These are phyloP conservation scores for Heliconius himera DNA, from an alignment of 1,140 invertebrate species.

Conservation along the genomic window DNA sequence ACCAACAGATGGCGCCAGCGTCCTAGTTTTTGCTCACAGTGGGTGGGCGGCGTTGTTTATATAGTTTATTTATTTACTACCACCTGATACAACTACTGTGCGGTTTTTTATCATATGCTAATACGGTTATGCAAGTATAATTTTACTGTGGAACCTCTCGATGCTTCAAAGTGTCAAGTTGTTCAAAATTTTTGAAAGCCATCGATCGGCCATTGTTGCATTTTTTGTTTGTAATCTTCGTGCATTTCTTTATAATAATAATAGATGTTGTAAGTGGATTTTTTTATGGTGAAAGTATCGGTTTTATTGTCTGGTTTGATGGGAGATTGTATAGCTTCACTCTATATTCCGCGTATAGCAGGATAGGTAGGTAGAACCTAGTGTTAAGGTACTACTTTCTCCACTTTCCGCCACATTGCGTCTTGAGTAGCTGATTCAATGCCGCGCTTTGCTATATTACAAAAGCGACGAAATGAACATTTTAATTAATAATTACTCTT, in stretches of 20 bases:
- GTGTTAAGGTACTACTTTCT: too few relatives aligned
- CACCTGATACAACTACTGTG: conserved; percentile 36
- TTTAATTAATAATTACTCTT: not conserved
- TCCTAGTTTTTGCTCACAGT: conserved; percentile 55
- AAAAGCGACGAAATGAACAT: too few relatives aligned
- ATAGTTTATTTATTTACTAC: conserved; percentile 54
- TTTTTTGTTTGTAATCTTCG: not conserved
- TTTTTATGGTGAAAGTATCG: not conserved
- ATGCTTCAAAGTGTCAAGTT: conserved; percentile 21
- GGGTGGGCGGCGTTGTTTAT: conserved; percentile 48
- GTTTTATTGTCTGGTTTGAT: too few relatives aligned
- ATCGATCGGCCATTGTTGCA: not conserved
- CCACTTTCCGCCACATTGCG: too few relatives aligned
- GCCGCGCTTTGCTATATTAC: too few relatives aligned
- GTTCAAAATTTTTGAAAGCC: not conserved
- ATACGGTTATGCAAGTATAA: conserved; percentile 28
- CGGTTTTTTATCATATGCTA: conserved; percentile 38
- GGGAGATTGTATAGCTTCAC: not conserved
- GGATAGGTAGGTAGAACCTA: too few relatives aligned
- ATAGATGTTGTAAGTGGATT: not conserved
- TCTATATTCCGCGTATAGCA: too few relatives aligned
- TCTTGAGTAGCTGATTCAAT: too few relatives aligned
- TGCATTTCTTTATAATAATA: not conserved
- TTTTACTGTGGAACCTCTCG: conserved; percentile 22
- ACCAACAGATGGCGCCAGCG: conserved; percentile 40